Conservation (phyloP, 2,113 vertebrate genomes). For the Phocoena phocoena region DNA sequence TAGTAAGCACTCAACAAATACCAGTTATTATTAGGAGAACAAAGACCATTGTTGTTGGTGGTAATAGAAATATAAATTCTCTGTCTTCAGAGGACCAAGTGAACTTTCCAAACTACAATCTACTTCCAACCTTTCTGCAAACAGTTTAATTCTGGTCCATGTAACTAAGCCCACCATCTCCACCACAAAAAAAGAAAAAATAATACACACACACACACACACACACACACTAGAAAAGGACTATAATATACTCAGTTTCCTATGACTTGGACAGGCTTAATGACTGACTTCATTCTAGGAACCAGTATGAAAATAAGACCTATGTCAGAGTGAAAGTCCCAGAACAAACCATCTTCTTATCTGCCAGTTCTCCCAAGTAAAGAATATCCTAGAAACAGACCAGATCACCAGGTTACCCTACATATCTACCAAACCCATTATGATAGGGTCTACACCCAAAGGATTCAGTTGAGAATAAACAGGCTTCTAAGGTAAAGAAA, state of each 20-base stretch:
- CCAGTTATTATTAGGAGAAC: neutral
- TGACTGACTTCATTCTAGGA: neutral
- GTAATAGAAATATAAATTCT: neutral
- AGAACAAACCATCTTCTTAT: constrained; percentile 2
- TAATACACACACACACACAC: too few species aligned
- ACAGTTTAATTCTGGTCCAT: neutral
- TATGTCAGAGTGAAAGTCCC: neutral
- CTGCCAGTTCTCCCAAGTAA: neutral
- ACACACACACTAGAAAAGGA: neutral
- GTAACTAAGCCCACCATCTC: neutral
- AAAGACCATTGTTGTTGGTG: neutral
- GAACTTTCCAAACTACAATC: neutral
- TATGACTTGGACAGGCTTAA: neutral
- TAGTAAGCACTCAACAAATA: neutral
- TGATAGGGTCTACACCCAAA: neutral
- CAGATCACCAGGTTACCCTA: neutral
- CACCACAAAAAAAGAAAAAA: neutral
- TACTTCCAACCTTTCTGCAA: neutral
- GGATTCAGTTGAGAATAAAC: constrained; percentile 2
- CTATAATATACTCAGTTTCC: neutral
- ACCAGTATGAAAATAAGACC: neutral
- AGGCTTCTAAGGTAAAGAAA: constrained; percentile 16
- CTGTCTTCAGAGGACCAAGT: neutral
- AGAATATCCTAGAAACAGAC: constrained; percentile 18
- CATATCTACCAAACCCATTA: neutral